Conservation (phyloP, 2,888 invertebrate genomes). For the Keiferia lycopersicella region DNA sequence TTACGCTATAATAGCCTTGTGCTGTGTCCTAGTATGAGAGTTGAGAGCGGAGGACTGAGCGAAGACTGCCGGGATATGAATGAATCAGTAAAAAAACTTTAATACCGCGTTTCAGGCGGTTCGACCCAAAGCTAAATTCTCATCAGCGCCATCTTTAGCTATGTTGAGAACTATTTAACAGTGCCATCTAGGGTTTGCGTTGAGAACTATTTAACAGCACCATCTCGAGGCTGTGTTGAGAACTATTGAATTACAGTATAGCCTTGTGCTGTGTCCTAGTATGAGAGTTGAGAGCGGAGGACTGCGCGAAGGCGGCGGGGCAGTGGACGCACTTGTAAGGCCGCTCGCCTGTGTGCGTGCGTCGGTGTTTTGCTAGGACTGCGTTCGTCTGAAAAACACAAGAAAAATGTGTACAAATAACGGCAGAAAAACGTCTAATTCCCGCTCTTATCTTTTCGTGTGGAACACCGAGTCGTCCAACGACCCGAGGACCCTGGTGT, state of each 20-base stretch:
- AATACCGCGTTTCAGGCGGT: too few relatives aligned
- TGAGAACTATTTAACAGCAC: not conserved
- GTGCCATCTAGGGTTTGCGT: too few relatives aligned
- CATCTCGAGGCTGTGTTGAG: not conserved
- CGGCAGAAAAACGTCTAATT: too few relatives aligned
- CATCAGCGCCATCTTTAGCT: not conserved
- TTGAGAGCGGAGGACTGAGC: slow-evolving; percentile 36
- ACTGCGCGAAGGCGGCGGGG: slow-evolving; percentile 54
- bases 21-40: slow-evolving; percentile 27
- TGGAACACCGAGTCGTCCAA: too few relatives aligned
- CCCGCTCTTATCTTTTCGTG: too few relatives aligned
- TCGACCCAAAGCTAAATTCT: not conserved
- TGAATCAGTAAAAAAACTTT: too few relatives aligned
- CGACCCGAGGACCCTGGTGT: too few relatives aligned
- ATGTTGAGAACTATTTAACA: not conserved
- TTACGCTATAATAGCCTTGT: not conserved
- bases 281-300: slow-evolving; percentile 30
- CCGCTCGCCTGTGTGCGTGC: slow-evolving; percentile 64
- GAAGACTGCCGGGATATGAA: slow-evolving; percentile 49
- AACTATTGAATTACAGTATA: not conserved
- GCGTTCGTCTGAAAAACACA: slow-evolving; percentile 54
- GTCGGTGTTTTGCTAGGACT: slow-evolving; percentile 54
- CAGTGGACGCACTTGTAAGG: slow-evolving; percentile 58
- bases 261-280: slow-evolving; percentile 51
- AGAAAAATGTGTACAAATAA: not conserved